These are phyloP conservation scores for Adelges cooleyi DNA, from an alignment of 1,140 invertebrate species.

Conservation along the genomic window DNA sequence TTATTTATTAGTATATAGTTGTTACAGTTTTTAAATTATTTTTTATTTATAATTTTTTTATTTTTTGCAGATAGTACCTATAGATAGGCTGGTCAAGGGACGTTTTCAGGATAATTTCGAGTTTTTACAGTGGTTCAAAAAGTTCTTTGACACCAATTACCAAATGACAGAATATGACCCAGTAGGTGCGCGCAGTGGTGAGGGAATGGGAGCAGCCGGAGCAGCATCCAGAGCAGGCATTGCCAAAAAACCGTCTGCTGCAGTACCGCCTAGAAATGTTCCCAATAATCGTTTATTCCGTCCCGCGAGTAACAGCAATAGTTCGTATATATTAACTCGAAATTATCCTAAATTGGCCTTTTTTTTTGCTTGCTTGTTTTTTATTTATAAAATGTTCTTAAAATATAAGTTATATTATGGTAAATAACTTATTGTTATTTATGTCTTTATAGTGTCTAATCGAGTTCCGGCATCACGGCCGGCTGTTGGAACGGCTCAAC, in stretches of 20 bases:
- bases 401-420: neutral
- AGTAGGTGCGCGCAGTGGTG: conserved; percentile 66
- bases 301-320: conserved; percentile 25
- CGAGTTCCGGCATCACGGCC: conserved; percentile 35
- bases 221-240: conserved; percentile 32
- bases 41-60: conserved; percentile 36
- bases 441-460: conserved; percentile 12
- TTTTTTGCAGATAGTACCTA: conserved; percentile 63
- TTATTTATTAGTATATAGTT: conserved; percentile 42
- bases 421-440: no score
- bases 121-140: conserved; percentile 99
- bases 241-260: conserved; percentile 19
- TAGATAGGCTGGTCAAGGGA: conserved; percentile 84
- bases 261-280: conserved; percentile 24
- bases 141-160: conserved; percentile 98
- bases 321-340: conserved; percentile 26
- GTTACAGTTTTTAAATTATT: conserved; percentile 33
- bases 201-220: conserved; percentile 59
- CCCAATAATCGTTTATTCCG: conserved; percentile 19
- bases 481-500: conserved; percentile 33
- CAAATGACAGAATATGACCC: conserved; percentile 85
- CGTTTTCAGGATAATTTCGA: conserved; percentile 98
- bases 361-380: conserved; percentile 9
- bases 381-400: neutral
- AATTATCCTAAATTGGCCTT: conserved; percentile 20